phyloP scores from a whole-genome alignment of 2,797 vertebrate genomes.

The Xenentodon cancila region DNA sequence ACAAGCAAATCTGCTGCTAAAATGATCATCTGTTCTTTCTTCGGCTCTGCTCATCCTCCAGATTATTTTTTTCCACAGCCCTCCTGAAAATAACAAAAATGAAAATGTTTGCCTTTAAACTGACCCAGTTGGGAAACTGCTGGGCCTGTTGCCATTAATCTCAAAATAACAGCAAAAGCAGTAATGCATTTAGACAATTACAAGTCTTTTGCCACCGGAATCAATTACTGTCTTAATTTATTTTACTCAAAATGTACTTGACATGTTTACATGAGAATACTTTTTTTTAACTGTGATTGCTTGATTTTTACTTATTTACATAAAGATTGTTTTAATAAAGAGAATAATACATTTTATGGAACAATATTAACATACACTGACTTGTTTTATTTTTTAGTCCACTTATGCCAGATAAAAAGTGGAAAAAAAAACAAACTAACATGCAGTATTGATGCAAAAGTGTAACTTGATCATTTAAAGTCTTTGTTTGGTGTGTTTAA shows the following conservation, averaged over 20 bases:
- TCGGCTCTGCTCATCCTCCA: neutral
- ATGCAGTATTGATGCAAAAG: neutral
- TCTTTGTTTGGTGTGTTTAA: neutral
- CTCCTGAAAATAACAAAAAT: neutral
- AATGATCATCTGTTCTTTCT: no score
- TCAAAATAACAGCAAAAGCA: constrained; percentile 1
- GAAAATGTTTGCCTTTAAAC: neutral
- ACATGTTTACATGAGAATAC: constrained; percentile 39
- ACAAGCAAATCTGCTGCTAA: no score
- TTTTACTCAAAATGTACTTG: neutral
- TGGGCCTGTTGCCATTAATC: neutral
- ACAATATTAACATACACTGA: neutral
- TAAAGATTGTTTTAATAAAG: neutral
- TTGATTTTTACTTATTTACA: constrained; percentile 45
- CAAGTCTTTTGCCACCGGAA: neutral
- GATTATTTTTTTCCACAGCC: neutral
- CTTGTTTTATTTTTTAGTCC: constrained; percentile 25
- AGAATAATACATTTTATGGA: constrained; percentile 54
- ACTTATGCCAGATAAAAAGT: constrained; percentile 6
- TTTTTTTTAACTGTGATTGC: constrained; percentile 38
- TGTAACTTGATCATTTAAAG: neutral
- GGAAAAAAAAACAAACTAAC: constrained; percentile 2
- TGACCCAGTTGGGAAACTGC: neutral
- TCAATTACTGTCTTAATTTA: constrained; percentile 7
- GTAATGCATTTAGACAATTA: neutral